These are phyloP conservation scores for Microplitis manilae DNA, from an alignment of 2,888 invertebrate species.

Conservation along the genomic window DNA sequence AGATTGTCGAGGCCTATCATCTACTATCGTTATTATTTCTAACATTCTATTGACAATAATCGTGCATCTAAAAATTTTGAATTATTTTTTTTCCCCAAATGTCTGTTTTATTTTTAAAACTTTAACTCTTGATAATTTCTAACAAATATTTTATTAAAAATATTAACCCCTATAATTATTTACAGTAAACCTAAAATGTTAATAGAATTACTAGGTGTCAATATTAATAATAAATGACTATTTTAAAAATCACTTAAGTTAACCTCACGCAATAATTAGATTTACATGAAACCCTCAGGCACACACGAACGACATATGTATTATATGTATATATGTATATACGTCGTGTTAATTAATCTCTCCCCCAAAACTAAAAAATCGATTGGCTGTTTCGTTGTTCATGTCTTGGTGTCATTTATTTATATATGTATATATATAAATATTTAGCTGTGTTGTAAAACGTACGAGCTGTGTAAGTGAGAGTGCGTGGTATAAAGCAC, in stretches of 20 bases:
- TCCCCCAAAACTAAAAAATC: background rate
- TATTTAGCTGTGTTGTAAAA: slow-evolving; percentile 1
- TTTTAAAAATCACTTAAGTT: slow-evolving; percentile 18
- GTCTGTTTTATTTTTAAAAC: background rate
- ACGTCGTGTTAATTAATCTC: background rate
- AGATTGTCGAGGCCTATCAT: slow-evolving; percentile 50
- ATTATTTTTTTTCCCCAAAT: background rate
- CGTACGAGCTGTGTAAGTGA: slow-evolving; percentile 10
- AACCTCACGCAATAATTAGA: slow-evolving; percentile 18
- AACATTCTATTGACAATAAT: slow-evolving; percentile 26
- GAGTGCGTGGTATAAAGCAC: slow-evolving; percentile 16
- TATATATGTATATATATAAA: background rate
- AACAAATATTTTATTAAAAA: too few relatives aligned
- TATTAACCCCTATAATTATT: too few relatives aligned
- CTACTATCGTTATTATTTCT: slow-evolving; percentile 32
- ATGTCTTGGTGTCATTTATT: background rate
- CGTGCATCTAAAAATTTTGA: background rate
- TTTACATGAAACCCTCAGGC: slow-evolving; percentile 23
- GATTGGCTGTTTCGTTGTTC: background rate
- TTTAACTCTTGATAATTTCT: too few relatives aligned
- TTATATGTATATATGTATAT: slow-evolving; percentile 1
- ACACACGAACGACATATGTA: background rate
- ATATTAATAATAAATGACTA: background rate
- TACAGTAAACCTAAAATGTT: background rate
- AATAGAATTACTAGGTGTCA: slow-evolving; percentile 8